Evolutionary conservation across 2,797 vertebrate species (phyloP).

Genomic region (Xerus rutilus): DNA sequence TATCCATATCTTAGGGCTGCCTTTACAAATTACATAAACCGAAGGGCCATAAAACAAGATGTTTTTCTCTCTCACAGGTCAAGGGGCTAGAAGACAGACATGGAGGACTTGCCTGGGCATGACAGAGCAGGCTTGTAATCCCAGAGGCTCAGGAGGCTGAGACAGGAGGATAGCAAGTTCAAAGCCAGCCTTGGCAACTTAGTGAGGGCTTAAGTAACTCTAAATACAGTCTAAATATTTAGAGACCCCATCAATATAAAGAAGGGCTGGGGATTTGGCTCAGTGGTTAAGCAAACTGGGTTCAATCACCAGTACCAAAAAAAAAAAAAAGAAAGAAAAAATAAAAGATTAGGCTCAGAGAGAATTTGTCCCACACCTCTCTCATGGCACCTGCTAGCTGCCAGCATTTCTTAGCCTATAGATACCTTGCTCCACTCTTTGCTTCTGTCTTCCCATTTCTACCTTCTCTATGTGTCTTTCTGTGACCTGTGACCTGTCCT

Average conservation of each 20-base stretch:
- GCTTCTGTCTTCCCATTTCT: background rate
- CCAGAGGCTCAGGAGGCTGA: too few species aligned
- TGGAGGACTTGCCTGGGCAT: background rate
- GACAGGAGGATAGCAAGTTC: too few species aligned
- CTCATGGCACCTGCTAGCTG: background rate
- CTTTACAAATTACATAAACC: background rate
- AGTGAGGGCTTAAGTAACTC: too few species aligned
- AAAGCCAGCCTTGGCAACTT: too few species aligned
- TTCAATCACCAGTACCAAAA: too few species aligned
- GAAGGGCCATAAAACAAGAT: background rate
- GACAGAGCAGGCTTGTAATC: too few species aligned
- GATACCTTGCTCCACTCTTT: background rate
- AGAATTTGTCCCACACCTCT: background rate
- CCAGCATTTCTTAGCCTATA: background rate
- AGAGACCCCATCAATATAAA: too few species aligned
- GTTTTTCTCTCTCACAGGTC: background rate
- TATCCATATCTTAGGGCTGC: background rate
- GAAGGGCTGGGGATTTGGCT: too few species aligned
- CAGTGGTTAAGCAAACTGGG: too few species aligned
- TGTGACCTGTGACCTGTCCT: background rate
- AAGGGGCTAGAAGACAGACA: background rate
- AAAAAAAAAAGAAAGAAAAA: background rate
- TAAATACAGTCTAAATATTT: too few species aligned
- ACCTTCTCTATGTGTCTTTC: background rate
- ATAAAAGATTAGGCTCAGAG: background rate